Base-by-base conservation (phyloP, 1,140 invertebrate genomes). In the Atopsyche davidsoni region DNA sequence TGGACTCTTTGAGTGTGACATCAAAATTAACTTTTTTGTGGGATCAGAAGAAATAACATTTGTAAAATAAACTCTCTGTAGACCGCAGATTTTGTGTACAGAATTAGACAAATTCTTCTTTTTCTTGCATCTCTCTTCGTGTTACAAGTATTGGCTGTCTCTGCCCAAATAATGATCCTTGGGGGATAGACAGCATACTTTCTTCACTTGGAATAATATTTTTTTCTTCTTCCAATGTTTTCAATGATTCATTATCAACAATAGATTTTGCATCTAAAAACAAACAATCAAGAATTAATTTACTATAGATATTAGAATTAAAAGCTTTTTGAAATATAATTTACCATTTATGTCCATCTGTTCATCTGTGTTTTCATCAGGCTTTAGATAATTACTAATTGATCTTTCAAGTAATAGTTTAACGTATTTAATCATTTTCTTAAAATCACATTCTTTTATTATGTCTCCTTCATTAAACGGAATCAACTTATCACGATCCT, bases 401-500 rank as follows among this genome's bases (percentile, higher is more conserved):
- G 35, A 14, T 25, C 46, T 49, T 6, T 57, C 51, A 25, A 57
- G 18, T 19, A 57, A 46, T 9, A 49, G 16, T 9, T 36, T 32
- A 16, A 53, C 25, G 36, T 57, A 49, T 38, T 57, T 57, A 21
- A 41, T 32, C 7, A 50, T 36, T 35, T 36, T 41, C 46, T 50
- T 57, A 10, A 35, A 25, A 41, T 57, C 46, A 35, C 39, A 46
- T 4, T 53, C 46, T 14, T 38, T 35, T 23, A 57, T 40, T 6
- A 35, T 34, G 19, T 41, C 24, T 9, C n/a, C 19, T 18, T 49
- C 39, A 46, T 52, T 43, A 22, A 53, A 49, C 2, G 41, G 28
- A n/a, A 51, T 23, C 17, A 53, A 42, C 40, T 57, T 57, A 49
- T 57, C 55, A 14, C 22, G 32, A 59, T 77, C 72, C 53, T 69